Evolutionary conservation across 2,888 invertebrate genomes (phyloP).

Genomic region (Eupithecia abbreviata): DNA sequence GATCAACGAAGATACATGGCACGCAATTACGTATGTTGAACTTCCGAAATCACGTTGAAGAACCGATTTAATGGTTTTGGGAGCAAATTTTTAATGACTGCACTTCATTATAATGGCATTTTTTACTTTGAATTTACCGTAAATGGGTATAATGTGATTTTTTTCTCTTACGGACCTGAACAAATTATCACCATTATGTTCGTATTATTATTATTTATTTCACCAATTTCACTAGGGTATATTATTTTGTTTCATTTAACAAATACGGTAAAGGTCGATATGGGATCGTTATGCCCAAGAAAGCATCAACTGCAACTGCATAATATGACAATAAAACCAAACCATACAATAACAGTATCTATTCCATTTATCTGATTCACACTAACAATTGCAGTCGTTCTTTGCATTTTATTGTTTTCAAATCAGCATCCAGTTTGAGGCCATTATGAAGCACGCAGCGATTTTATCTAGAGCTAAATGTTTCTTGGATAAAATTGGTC

Average conservation of each 20-base stretch:
- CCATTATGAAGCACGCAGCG: conserved; percentile 60
- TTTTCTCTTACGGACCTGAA: not conserved
- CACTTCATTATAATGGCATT: conserved; percentile 29
- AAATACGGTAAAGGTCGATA: not conserved
- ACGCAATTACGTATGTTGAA: conserved; percentile 42
- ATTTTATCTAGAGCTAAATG: conserved; percentile 79
- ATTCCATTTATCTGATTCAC: conserved; percentile 73
- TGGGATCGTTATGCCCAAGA: conserved; percentile 41
- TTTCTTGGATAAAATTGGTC: conserved; percentile 82
- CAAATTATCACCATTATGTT: not conserved
- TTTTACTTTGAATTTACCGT: conserved; percentile 3
- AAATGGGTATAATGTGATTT: not conserved
- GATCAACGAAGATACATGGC: conserved; percentile 44
- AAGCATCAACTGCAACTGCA: conserved; percentile 54
- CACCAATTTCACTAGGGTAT: not conserved
- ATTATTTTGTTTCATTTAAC: not conserved
- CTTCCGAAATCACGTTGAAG: conserved; percentile 43
- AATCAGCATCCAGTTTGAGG: conserved; percentile 53
- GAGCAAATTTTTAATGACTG: conserved; percentile 36
- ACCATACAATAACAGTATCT: conserved; percentile 65
- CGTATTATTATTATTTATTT: not conserved
- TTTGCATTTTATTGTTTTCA: conserved; percentile 73
- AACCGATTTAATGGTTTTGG: conserved; percentile 31
- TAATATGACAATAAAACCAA: conserved; percentile 59
- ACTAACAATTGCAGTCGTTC: conserved; percentile 72